Base-by-base conservation (phyloP, 2,888 invertebrate genomes). In the Cephalotes varians region DNA sequence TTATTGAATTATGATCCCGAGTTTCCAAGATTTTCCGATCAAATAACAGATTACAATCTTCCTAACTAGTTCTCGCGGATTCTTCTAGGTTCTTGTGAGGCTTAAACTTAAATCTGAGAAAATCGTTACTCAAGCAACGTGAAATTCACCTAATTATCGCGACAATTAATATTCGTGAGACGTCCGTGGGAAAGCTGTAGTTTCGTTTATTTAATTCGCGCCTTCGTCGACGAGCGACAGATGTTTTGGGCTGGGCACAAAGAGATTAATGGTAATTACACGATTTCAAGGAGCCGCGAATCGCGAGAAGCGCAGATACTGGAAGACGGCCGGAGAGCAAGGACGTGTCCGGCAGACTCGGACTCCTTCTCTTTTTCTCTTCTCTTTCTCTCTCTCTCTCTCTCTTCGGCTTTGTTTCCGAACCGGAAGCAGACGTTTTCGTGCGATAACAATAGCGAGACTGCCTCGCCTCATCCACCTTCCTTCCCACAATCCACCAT, bases 371-470 rank as follows among this genome's bases (percentile, higher is more conserved):
- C n/a, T n/a, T n/a, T n/a, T n/a, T n/a, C n/a, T n/a, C n/a, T n/a
- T n/a, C n/a, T n/a, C 10, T 56, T 18, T 12, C 49, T 65, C 49
- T 47, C 64, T 64, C 44, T 56, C 54, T 18, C 49, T 64, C 64
- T 49, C 18, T 74, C 25, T 40, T 12, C 49, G 65, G 64, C 74
- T 79, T 85, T 86, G 67, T 71, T 77, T 69, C 56, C 58, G 79
- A 74, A 49, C 58, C 81, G 86, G 86, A 86, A 86, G 81, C 81
- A 67, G 79, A 62, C 77, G 79, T 80, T 86, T 86, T 86, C 85
- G 81, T 82, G 77, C 56, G 80, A 54, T 69, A 60, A 80, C 86
- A 86, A 85, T 79, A 64, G 85, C 69, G 44, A 56, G 21, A 31
- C 67, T 34, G 72, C 44, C 40, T 79, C 54, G 51, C 25, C 18